Percentiles rank a stretch among this genome's conserved stretches.
These are phyloP conservation scores for Tiliqua scincoides DNA, from an alignment of 2,113 vertebrate species.

Conservation along the genomic window DNA sequence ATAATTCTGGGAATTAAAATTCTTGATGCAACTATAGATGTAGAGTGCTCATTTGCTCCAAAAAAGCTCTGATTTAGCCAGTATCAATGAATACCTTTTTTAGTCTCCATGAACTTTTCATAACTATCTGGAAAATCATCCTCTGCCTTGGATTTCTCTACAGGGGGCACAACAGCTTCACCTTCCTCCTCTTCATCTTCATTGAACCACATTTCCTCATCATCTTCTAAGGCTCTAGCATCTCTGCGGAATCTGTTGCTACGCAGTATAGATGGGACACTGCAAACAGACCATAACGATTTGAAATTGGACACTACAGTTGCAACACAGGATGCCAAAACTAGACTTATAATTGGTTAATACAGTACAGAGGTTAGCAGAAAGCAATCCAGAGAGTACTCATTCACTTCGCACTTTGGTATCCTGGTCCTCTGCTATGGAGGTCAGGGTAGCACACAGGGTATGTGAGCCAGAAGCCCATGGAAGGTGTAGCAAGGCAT, in stretches of 20 bases:
- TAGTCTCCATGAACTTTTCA: conserved; percentile 96
- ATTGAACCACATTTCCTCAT: conserved; percentile 97
- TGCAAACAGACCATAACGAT: conserved; percentile 69
- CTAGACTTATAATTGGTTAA: conserved; percentile 8
- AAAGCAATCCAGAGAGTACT: not conserved
- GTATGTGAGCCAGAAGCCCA: not conserved
- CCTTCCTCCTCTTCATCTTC: conserved; percentile 93
- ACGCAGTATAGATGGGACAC: conserved; percentile 82
- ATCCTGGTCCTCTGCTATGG: not conserved
- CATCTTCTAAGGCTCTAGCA: conserved; percentile 90
- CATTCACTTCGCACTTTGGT: not conserved
- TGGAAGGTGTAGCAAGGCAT: not conserved
- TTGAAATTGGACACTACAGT: conserved; percentile 15
- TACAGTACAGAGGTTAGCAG: conserved; percentile 5
- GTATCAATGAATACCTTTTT: conserved; percentile 85
- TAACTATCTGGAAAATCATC: conserved; percentile 96
- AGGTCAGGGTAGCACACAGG: not conserved
- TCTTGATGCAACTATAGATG: not conserved
- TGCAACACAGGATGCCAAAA: conserved; percentile 12
- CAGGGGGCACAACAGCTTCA: conserved; percentile 82
- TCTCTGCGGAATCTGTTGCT: conserved; percentile 91
- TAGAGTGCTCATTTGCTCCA: not conserved
- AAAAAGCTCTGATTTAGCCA: not conserved
- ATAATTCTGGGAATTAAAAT: not conserved
- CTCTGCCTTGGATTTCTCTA: conserved; percentile 90